These are phyloP conservation scores for Campoletis raptor DNA, from an alignment of 2,888 invertebrate species.

Conservation along the genomic window DNA sequence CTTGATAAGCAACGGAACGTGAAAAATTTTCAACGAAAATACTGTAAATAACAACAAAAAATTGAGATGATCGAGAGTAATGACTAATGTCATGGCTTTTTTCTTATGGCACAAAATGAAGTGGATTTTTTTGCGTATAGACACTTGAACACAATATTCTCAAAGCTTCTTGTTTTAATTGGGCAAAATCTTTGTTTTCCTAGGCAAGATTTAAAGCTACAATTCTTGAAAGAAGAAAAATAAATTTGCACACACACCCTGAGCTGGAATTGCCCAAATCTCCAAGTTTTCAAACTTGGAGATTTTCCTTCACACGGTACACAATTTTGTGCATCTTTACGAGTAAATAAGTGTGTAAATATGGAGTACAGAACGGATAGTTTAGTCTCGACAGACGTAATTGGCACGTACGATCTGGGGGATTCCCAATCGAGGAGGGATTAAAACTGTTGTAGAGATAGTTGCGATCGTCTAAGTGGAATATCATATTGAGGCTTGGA, in stretches of 20 bases:
- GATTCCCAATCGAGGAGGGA: conserved; percentile 49
- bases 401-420: conserved; percentile 59
- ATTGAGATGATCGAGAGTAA: background rate
- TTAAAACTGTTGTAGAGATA: conserved; percentile 28
- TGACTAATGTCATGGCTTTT: background rate
- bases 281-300: conserved; percentile 62
- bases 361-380: conserved; percentile 22
- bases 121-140: background rate
- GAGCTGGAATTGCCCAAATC: conserved; percentile 52
- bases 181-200: conserved; percentile 3
- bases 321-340: background rate
- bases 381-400: conserved; percentile 45
- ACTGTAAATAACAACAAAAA: background rate
- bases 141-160: background rate
- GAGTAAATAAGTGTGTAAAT: conserved; percentile 32
- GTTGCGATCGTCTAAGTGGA: background rate
- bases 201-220: background rate
- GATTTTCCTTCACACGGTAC: conserved; percentile 36
- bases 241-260: conserved; percentile 47
- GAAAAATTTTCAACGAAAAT: background rate
- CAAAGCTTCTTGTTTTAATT: conserved; percentile 1
- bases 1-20: background rate
- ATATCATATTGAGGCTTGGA: background rate
- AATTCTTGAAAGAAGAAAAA: conserved; percentile 22
- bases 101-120: background rate